phyloP scores from a whole-genome alignment of 2,797 vertebrate genomes.

The Enteromius unitaeniatus region DNA sequence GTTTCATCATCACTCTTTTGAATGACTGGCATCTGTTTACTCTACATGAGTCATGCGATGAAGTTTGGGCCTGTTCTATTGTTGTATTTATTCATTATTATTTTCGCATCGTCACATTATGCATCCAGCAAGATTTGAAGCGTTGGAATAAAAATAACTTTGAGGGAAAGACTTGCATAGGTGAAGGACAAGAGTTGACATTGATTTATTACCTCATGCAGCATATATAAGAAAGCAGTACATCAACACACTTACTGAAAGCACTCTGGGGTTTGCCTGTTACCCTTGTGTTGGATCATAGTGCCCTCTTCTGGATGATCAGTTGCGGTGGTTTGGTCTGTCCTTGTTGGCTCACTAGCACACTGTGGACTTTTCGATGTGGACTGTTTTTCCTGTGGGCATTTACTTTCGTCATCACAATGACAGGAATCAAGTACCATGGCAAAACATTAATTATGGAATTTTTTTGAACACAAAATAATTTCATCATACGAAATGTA shows the following conservation, averaged over 20 bases:
- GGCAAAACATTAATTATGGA: not conserved
- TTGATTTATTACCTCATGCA: not conserved
- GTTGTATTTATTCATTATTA: not conserved
- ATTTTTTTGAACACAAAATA: not conserved
- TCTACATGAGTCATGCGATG: not conserved
- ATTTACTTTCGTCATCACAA: not conserved
- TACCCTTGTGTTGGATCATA: constrained; percentile 17
- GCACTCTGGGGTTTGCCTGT: not conserved
- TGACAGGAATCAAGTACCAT: constrained; percentile 44
- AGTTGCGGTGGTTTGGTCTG: constrained; percentile 38
- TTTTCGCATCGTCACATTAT: not conserved
- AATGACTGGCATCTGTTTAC: constrained; percentile 22
- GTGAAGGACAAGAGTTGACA: not conserved
- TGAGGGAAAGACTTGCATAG: not conserved
- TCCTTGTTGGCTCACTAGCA: not conserved
- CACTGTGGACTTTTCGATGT: not conserved
- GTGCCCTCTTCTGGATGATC: constrained; percentile 53
- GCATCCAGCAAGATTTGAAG: not conserved
- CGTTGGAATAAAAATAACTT: not conserved
- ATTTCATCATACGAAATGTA: not conserved
- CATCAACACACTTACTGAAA: constrained; percentile 39
- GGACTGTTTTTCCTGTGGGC: constrained; percentile 14
- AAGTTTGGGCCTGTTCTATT: not conserved
- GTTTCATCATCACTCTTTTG: constrained; percentile 7
- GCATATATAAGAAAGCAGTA: not conserved